phyloP scores from a whole-genome alignment of 2,797 vertebrate genomes.

The Sebastes trivittatus region DNA sequence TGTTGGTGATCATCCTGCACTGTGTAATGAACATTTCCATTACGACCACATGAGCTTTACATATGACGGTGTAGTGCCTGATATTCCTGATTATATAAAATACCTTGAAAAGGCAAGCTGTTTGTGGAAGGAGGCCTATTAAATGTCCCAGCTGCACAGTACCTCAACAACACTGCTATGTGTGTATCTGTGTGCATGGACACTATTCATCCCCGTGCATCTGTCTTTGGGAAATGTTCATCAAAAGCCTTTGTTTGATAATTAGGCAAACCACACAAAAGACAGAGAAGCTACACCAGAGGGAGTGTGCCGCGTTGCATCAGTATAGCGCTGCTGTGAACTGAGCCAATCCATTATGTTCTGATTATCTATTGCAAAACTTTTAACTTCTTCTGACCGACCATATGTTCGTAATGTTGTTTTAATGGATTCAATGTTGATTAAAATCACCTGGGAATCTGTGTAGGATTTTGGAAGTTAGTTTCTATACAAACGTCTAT shows the following conservation, averaged over 20 bases:
- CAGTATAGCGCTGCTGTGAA: background rate
- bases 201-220: background rate
- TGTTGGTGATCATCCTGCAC: conserved; percentile 12
- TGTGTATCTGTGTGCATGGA: background rate
- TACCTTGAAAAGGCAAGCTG: background rate
- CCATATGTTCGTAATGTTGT: background rate
- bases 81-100: background rate
- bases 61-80: background rate
- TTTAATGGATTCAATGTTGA: background rate
- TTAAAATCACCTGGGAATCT: background rate
- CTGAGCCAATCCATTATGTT: background rate
- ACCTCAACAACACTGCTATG: background rate
- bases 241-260: conserved; percentile 36
- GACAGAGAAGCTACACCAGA: conserved; percentile 2
- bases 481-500: background rate
- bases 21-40: conserved; percentile 30
- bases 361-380: background rate
- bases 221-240: conserved; percentile 25
- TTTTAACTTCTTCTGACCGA: background rate
- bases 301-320: conserved; percentile 9
- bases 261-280: conserved; percentile 35
- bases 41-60: conserved; percentile 1
- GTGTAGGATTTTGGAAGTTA: background rate
- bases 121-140: background rate
- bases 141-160: background rate